Percentiles rank a stretch among this genome's conserved stretches.
phyloP scores from a whole-genome alignment of 1,140 invertebrate species.

The Panagrolaimus sp. region DNA sequence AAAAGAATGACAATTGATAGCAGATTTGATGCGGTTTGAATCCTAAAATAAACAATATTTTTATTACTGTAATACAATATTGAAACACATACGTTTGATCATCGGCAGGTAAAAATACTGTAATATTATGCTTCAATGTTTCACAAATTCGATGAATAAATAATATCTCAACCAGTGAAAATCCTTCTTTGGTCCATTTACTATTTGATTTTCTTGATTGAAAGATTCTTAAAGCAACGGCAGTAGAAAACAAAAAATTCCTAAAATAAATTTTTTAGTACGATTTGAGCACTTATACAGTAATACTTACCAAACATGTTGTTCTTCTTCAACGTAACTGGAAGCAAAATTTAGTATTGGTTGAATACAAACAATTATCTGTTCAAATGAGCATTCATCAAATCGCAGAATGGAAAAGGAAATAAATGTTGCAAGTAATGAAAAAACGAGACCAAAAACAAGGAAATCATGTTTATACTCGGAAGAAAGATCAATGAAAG shows the following conservation, averaged over 20 bases:
- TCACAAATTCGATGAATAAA: neutral
- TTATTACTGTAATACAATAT: neutral
- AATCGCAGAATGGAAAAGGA: neutral
- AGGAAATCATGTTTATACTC: neutral
- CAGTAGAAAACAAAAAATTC: conserved; percentile 33
- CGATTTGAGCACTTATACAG: neutral
- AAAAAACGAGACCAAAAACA: neutral
- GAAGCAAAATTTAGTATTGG: conserved; percentile 40
- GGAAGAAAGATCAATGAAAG: neutral
- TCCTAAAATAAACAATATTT: conserved; percentile 18
- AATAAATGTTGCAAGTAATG: neutral
- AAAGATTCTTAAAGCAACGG: conserved; percentile 13
- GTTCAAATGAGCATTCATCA: neutral
- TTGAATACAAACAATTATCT: conserved; percentile 24
- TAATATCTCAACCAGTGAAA: neutral
- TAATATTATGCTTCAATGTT: neutral
- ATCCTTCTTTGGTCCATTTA: neutral
- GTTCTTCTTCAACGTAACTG: conserved; percentile 53
- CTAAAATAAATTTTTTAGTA: conserved; percentile 23
- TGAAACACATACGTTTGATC: neutral
- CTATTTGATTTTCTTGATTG: neutral
- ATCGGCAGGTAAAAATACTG: conserved; percentile 4
- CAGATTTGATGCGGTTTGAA: neutral
- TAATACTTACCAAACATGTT: conserved; percentile 47
- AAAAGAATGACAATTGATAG: neutral